Evolutionary conservation across 2,797 vertebrate species (phyloP).

Genomic region (Poeciliopsis turneri): DNA sequence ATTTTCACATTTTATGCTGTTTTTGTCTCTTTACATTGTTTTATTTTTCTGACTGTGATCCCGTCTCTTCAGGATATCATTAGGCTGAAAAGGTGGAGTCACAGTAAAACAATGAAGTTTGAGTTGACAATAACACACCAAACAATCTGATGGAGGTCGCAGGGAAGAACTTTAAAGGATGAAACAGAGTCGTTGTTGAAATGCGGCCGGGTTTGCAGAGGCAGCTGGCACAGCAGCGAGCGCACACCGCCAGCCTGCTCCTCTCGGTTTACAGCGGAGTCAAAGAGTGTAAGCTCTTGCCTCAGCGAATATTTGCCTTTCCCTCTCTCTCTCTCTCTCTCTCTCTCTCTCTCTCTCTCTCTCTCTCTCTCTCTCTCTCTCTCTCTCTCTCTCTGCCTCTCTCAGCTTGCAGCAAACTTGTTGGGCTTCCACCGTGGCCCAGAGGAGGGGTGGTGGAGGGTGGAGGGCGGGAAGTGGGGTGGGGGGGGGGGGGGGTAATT

Average conservation of each 20-base stretch:
- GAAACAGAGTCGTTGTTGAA: constrained; percentile 20
- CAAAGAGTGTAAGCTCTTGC: constrained; percentile 43
- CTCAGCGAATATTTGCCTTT: constrained; percentile 47
- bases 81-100: constrained; percentile 8
- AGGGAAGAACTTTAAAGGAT: constrained; percentile 5
- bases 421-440: constrained; percentile 64
- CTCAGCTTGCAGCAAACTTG: constrained; percentile 61
- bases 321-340: constrained; percentile 21
- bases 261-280: constrained; percentile 42
- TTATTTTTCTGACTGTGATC: background rate
- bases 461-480: no score
- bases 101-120: background rate
- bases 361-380: constrained; percentile 34
- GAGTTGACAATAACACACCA: background rate
- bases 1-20: background rate
- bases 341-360: constrained; percentile 25
- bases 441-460: constrained; percentile 38
- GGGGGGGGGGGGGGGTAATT: constrained; percentile 59
- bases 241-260: constrained; percentile 35
- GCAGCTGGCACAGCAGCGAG: constrained; percentile 28
- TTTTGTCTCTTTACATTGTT: background rate
- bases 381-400: constrained; percentile 26
- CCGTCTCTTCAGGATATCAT: background rate
- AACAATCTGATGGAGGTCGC: background rate
- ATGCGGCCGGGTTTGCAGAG: constrained; percentile 41